A percentile compares a stretch with the other conserved stretches of the same genome.
Evolutionary conservation across 2,113 vertebrate species (phyloP).

Genomic region (Trogon melanurus): DNA sequence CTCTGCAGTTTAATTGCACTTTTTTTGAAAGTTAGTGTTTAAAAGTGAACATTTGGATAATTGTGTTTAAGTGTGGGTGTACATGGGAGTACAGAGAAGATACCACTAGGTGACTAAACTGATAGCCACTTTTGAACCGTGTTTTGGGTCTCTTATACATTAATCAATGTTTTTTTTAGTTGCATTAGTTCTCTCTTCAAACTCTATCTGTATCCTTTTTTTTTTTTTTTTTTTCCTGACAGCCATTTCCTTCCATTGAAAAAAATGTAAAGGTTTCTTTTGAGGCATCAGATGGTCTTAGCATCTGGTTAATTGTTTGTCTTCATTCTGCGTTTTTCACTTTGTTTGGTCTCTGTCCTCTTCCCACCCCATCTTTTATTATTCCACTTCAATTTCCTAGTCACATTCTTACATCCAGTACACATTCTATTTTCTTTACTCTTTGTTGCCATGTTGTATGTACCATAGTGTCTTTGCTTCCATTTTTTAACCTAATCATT

Average conservation of each 20-base stretch:
- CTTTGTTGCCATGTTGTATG: background rate
- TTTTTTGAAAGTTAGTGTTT: background rate
- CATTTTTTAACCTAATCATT: background rate
- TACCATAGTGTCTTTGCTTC: background rate
- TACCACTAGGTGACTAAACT: background rate
- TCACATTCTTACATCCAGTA: background rate
- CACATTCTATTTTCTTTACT: background rate
- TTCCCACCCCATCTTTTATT: background rate
- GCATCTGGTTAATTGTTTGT: background rate
- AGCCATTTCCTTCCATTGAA: accelerated
- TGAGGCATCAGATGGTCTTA: background rate
- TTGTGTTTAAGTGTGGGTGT: background rate
- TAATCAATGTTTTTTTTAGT: background rate
- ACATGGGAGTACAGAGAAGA: background rate
- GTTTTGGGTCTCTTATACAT: background rate
- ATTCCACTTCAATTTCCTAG: background rate
- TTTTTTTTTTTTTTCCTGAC: background rate
- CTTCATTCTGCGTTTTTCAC: background rate
- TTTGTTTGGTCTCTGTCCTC: background rate
- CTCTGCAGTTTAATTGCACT: background rate
- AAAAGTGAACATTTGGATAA: background rate
- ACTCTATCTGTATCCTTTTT: background rate
- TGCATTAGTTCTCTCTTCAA: background rate
- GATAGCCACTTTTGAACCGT: background rate
- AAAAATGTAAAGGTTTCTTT: background rate